A percentile compares a stretch with the other conserved stretches of the same genome.
These are phyloP conservation scores for Amitus sp. DNA, from an alignment of 2,888 invertebrate species.

Conservation along the genomic window DNA sequence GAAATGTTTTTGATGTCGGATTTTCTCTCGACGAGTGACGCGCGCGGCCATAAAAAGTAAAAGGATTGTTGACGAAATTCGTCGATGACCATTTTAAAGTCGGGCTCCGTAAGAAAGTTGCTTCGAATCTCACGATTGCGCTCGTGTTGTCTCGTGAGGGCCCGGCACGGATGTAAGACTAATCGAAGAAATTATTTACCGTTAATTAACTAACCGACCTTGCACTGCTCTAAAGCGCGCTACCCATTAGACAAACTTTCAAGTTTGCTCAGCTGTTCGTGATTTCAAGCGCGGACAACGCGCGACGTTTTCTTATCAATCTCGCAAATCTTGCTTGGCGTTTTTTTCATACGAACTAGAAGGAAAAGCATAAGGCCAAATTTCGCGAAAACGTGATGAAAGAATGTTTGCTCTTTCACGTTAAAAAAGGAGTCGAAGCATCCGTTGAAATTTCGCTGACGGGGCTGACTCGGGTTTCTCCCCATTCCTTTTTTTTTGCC, in stretches of 20 bases:
- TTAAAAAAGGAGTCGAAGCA: too few species aligned
- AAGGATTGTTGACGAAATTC: slow-evolving; percentile 1
- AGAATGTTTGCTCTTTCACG: too few species aligned
- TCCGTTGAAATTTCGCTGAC: too few species aligned
- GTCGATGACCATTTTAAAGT: slow-evolving; percentile 17
- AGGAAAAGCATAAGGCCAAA: too few species aligned
- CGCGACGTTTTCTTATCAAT: background rate
- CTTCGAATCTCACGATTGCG: slow-evolving; percentile 14
- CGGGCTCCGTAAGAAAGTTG: slow-evolving; percentile 20
- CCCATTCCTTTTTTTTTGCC: too few species aligned
- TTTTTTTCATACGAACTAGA: too few species aligned
- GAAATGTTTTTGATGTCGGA: background rate
- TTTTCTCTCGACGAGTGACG: background rate
- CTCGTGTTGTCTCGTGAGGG: slow-evolving; percentile 7
- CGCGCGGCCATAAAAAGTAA: background rate
- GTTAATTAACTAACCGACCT: slow-evolving; percentile 31
- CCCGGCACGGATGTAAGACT: slow-evolving; percentile 1
- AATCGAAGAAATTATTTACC: slow-evolving; percentile 27
- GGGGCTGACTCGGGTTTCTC: too few species aligned
- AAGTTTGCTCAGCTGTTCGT: slow-evolving; percentile 14
- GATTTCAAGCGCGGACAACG: background rate
- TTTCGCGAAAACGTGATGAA: too few species aligned
- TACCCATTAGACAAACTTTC: slow-evolving; percentile 4
- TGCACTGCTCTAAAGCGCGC: background rate
- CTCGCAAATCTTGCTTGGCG: too few species aligned